Percentiles rank a stretch among this genome's conserved stretches.
phyloP scores from a whole-genome alignment of 2,113 vertebrate genomes.

The Rhegmatorhina hoffmannsi region DNA sequence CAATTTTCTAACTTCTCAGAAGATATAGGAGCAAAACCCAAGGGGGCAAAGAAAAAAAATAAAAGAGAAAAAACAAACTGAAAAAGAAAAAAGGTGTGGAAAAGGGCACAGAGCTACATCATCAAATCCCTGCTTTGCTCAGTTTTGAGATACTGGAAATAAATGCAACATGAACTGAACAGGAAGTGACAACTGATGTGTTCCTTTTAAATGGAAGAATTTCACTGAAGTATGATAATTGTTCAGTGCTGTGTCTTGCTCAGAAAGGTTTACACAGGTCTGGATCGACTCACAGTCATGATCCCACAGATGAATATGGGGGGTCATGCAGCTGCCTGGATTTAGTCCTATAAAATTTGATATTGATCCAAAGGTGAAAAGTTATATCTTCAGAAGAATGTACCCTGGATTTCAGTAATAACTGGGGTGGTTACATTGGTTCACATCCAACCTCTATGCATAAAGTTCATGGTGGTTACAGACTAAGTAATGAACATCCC shows the following conservation, averaged over 20 bases:
- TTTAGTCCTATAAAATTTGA: neutral
- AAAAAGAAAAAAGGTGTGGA: neutral
- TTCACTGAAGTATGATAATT: neutral
- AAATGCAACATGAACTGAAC: neutral
- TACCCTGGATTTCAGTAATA: neutral
- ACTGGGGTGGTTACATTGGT: neutral
- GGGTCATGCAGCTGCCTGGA: neutral
- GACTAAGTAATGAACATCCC: neutral
- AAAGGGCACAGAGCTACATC: neutral
- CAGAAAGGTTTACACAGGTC: neutral
- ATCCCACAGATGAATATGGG: neutral
- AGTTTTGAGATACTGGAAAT: neutral
- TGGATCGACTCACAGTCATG: neutral
- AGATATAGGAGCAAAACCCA: neutral
- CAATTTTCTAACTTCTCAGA: neutral
- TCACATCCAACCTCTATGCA: neutral
- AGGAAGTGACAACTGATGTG: neutral
- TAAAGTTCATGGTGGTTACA: neutral
- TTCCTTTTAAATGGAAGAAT: neutral
- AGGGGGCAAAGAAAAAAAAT: accelerated
- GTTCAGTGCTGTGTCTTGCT: neutral
- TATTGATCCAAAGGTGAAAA: conserved; percentile 1
- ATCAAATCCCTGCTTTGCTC: neutral
- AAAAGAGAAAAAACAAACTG: too few relatives aligned
- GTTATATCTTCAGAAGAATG: neutral